These are phyloP conservation scores for Caenorhabditis tropicalis DNA, from an alignment of 1,140 invertebrate genomes.

Conservation along the genomic window DNA sequence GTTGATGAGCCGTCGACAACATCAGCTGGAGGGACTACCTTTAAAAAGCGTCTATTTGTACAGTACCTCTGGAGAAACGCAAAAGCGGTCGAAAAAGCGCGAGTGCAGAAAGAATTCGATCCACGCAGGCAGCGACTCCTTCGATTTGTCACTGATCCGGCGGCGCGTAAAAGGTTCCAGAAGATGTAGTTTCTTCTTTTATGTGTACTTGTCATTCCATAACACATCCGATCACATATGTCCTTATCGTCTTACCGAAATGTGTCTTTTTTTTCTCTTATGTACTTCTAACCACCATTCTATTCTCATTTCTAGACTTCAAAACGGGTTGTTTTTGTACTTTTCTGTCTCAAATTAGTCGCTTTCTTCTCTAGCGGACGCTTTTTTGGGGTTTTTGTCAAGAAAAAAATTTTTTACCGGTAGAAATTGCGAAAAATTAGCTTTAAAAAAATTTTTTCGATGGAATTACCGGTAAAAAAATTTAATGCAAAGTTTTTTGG, in stretches of 20 bases:
- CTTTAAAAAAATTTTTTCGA: too few species aligned
- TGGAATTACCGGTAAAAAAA: too few species aligned
- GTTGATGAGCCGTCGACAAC: constrained; percentile 44
- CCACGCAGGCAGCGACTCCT: constrained; percentile 67
- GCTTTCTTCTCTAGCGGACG: too few species aligned
- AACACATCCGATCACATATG: neutral
- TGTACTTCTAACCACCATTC: neutral
- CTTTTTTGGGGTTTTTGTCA: too few species aligned
- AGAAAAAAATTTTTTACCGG: too few species aligned
- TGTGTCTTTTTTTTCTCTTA: constrained; percentile 25
- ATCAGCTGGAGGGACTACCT: constrained; percentile 42
- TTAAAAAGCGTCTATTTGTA: constrained; percentile 69
- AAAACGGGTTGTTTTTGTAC: neutral
- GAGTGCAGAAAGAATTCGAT: constrained; percentile 71
- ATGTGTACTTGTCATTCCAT: neutral
- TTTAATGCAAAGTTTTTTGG: too few species aligned
- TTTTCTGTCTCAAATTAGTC: too few species aligned
- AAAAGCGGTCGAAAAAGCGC: constrained; percentile 67
- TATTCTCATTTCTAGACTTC: neutral
- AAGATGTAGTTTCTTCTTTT: constrained; percentile 30
- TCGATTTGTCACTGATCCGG: constrained; percentile 68
- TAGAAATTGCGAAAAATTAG: too few species aligned
- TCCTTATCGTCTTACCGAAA: constrained; percentile 29
- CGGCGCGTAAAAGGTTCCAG: constrained; percentile 52
- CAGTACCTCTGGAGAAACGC: constrained; percentile 68